Base-by-base conservation (phyloP, 1,140 invertebrate species). In the Dreissena rostriformis region DNA sequence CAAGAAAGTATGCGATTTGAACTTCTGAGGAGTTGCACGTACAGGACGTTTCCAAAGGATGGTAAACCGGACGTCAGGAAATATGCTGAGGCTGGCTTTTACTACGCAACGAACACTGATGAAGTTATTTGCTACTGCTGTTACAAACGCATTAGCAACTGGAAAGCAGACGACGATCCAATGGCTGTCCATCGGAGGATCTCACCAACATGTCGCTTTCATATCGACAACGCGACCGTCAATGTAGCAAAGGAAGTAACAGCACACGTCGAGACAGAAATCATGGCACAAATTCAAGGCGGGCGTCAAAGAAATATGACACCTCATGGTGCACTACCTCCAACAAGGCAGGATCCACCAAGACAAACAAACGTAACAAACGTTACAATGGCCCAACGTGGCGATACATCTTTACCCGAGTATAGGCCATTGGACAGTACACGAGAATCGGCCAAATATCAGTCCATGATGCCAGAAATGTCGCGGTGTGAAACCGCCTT, bases 61-160 rank as follows among this genome's bases (percentile, higher is more conserved):
- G 52, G 71, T 26, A 68, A 70, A 29, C 77, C 77, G 7, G 70
- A 39, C 24, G 66, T 63, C 24, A 80, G 52, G 19, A 71, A 55
- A 71, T 17, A 70, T 19, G 66, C 66, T 11, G 17, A 70, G 57
- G 76, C 76, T 57, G 76, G 76, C 22, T 79, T 79, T 70, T 79
- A 70, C 49, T 80, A 71, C 39, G 77, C 68, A 19, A 39, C 49
- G 53, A 65, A 15, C 29, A 55, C 26, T 0, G 77, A 80, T 22
- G 67, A 80, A 51, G 77, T 80, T 0, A 55, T 80, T 11, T 80
- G 77, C 24, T 80, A 77, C 8, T 39, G 77, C 51, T 80, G 77
- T 28, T 67, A 52, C 1, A 11, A 39, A 22, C 49, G 77, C 55
- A 71, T 22, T 53, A 57, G 55, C 4, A 71, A 70, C 17, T 80